Base-by-base conservation (phyloP, 2,797 vertebrate genomes). In the Poeciliopsis presidionis region DNA sequence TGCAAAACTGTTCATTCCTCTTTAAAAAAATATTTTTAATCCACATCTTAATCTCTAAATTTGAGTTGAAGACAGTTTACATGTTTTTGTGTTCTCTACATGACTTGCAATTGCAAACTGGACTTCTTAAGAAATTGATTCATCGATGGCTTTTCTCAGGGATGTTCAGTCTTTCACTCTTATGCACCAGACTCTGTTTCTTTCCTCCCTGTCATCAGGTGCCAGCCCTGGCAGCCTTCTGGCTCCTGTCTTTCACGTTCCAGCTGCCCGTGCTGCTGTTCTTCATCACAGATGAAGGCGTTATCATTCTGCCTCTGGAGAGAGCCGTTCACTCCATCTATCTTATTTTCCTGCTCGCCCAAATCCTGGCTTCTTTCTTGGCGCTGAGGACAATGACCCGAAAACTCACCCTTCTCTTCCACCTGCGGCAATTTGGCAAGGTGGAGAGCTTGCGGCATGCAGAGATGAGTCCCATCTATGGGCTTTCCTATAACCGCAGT, bases 251-350 rank as follows among this genome's bases (percentile, higher is more conserved):
- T 72, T 92, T 97, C 78, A 87, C 96, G 74, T 96, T 97, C 87
- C 97, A 97, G 94, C 93, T 96, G 80, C 97, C 97, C 0, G 88
- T 97, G 41, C 85, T 98, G 81, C 95, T 98, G n/a, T 98, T 97
- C 91, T 95, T 98, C 86, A 88, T 97, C 89, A 96, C 75, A 0
- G 97, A 98, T 72, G 87, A 94, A 76, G 93, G 91, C 14, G 83
- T 93, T 73, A 28, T 97, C 81, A 93, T 93, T 79, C 88, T 97
- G 59, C 97, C 97, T 0, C 92, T 97, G 83, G 97, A 98, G 92
- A 84, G 90, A 69, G 94, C 91, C 0, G 55, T 96, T 47, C 96
- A 97, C 92, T 89, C 89, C 61, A 39, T 97, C 51, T 93, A 96
- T 86, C 92, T 97, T 77, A 7, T 88, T 81, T 96, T 97, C 82